These are phyloP conservation scores for Zosterops borbonicus DNA, from an alignment of 2,113 vertebrate genomes.

Conservation along the genomic window DNA sequence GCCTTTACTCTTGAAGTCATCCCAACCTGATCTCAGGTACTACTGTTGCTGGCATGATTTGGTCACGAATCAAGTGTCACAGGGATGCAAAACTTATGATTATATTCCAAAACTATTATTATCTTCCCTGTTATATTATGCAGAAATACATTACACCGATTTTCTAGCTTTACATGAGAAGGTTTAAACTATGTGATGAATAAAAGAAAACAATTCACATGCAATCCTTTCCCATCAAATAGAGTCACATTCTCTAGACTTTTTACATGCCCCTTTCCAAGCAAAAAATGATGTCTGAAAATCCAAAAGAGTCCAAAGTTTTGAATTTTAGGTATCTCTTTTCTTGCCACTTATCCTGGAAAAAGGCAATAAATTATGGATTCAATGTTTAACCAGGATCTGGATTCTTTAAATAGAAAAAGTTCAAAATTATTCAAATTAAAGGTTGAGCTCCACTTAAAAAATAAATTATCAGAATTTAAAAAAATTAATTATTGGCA, in stretches of 20 bases:
- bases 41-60: not conserved
- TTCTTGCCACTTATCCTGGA: not conserved
- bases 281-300: not conserved
- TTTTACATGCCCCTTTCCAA: not conserved
- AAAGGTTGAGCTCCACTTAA: not conserved
- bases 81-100: not conserved
- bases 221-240: not conserved
- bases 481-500: not conserved
- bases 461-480: not conserved
- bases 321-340: not conserved
- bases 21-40: not conserved
- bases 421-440: not conserved
- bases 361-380: not conserved
- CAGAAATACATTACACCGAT: not conserved
- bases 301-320: not conserved
- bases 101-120: not conserved
- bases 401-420: not conserved
- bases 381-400: not conserved
- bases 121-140: not conserved
- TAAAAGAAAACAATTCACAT: not conserved
- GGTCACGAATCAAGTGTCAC: not conserved
- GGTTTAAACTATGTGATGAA: not conserved
- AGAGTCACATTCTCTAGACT: not conserved
- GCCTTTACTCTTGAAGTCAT: not conserved
- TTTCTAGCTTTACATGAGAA: not conserved